Percentiles rank a stretch among this genome's conserved stretches.
phyloP scores from a whole-genome alignment of 1,140 invertebrate species.

The Leptoteleia sp. region DNA sequence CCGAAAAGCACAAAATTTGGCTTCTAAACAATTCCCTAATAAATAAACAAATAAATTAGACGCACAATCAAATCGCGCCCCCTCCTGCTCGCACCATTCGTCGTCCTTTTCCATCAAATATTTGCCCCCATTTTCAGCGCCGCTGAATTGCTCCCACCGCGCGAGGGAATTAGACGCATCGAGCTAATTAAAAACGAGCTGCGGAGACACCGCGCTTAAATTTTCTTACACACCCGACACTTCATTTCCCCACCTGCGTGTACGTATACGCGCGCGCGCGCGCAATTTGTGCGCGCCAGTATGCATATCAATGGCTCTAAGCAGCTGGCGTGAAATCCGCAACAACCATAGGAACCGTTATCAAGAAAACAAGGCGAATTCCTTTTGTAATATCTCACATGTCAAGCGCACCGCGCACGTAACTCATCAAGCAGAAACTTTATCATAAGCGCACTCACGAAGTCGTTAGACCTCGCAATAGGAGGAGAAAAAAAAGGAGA shows the following conservation, averaged over 20 bases:
- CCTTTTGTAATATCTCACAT: conserved; percentile 61
- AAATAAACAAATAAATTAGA: conserved; percentile 31
- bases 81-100: neutral
- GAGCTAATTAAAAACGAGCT: conserved; percentile 33
- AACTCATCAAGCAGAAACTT: conserved; percentile 55
- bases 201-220: conserved; percentile 18
- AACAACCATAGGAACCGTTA: conserved; percentile 60
- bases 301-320: conserved; percentile 60
- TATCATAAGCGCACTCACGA: conserved; percentile 26
- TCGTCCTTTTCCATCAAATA: no score
- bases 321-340: conserved; percentile 63
- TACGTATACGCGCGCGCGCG: neutral
- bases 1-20: no score
- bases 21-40: no score
- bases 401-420: conserved; percentile 43
- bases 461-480: conserved; percentile 29
- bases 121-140: conserved; percentile 21
- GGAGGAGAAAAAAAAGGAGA: no score
- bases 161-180: conserved; percentile 18
- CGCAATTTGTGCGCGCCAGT: conserved; percentile 39
- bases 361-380: conserved; percentile 56
- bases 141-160: conserved; percentile 20
- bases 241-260: conserved; percentile 15
- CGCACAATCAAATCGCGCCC: conserved; percentile 9
- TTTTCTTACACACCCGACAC: conserved; percentile 31